Percentiles rank a stretch among this genome's conserved stretches.
phyloP scores from a whole-genome alignment of 2,797 vertebrate genomes.

The Xyrichtys novacula region DNA sequence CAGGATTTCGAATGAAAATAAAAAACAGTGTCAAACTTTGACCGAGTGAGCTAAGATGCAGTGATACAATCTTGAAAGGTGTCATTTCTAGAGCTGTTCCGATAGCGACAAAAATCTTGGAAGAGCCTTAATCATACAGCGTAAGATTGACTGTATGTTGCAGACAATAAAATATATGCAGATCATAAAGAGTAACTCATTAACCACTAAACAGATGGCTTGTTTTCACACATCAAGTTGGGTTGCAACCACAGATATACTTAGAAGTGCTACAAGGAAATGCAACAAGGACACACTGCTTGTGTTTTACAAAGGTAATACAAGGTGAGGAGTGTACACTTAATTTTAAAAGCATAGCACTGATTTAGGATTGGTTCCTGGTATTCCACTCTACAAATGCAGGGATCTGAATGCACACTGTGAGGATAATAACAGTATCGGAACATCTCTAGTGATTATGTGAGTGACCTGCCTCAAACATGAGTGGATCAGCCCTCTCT shows the following conservation, averaged over 20 bases:
- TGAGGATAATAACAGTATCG: not conserved
- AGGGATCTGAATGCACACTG: no score
- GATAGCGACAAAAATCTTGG: not conserved
- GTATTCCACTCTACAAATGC: not conserved
- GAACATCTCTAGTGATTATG: conserved; percentile 18
- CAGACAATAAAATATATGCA: no score
- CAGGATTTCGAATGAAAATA: conserved; percentile 21
- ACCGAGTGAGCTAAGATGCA: conserved; percentile 34
- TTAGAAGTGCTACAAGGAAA: no score
- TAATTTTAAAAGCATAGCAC: not conserved
- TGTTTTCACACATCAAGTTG: no score
- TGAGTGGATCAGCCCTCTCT: conserved; percentile 8
- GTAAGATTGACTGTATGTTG: not conserved
- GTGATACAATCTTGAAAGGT: not conserved
- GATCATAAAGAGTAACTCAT: no score
- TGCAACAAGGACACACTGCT: no score
- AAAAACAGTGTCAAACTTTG: conserved; percentile 36
- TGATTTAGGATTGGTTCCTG: not conserved
- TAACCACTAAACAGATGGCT: no score
- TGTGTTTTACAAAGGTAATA: not conserved
- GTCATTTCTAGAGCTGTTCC: conserved; percentile 7
- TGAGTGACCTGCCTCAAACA: conserved; percentile 27
- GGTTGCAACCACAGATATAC: no score
- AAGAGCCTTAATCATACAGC: not conserved
- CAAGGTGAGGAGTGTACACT: not conserved